Evolutionary conservation across 2,113 vertebrate genomes (phyloP), one percentile per base, ranked within the genome.

Genomic region (Peucedramus taeniatus): DNA sequence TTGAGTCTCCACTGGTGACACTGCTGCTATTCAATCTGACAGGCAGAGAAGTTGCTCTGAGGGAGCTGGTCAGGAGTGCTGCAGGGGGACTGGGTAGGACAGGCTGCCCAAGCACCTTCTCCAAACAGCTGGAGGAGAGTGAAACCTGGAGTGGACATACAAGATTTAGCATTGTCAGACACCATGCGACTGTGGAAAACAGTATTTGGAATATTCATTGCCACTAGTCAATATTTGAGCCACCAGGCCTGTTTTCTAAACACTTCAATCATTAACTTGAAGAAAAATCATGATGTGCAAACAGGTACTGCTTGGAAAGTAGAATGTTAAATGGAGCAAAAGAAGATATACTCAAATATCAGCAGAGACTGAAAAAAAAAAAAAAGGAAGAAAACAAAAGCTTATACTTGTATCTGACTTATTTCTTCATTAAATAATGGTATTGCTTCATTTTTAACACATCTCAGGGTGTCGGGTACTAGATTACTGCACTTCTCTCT

Each of bases 41-140:
- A 7, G 97, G 97, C 78, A 97, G 95, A 91, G 96, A 97, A 50
- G 93, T 80, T 82, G 97, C 82, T 91, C 42, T 89, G 7, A 97
- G 40, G 60, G 86, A 97, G 85, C 90, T 96, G 91, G 86, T 47
- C 57, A 96, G 45, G 0, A 95, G 88, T 11, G 72, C 60, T 77
- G 83, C 79, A 49, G 96, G 40, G 37, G 88, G 6, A 50, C 68
- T 94, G 12, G 12, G 19, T 31, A 61, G 31, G 28, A 66, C 56
- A 18, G 86, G 63, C 51, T 10, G 68, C 63, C 49, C 83, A 49
- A 93, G 47, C 13, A 65, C n/a, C 47, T 96, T 87, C 37, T 96
- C 94, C 81, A 97, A 66, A 63, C 54, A 93, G 74, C 86, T 70
- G 60, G 84, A 91, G n/a, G 94, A 97, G 27, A 96, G 33, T 0